These are phyloP conservation scores for Cirrhinus mrigala DNA, from an alignment of 2,797 vertebrate genomes.

Conservation along the genomic window DNA sequence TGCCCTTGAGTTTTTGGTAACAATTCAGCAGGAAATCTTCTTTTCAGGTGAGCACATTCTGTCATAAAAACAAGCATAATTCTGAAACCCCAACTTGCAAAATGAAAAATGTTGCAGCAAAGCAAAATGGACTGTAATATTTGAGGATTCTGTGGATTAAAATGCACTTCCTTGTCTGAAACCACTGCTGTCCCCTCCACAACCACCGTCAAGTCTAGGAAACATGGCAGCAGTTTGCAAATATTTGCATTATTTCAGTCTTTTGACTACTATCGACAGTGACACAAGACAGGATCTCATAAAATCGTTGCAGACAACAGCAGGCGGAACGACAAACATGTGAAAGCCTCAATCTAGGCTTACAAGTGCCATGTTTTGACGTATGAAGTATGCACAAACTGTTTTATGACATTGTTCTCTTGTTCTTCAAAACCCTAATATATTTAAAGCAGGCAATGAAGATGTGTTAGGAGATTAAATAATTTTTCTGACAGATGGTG, in stretches of 20 bases:
- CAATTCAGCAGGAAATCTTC: too few species aligned
- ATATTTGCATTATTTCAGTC: slow-evolving; percentile 3
- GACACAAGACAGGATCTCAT: slow-evolving; percentile 63
- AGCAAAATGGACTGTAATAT: too few species aligned
- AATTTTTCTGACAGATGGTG: too few species aligned
- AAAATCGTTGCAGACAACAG: slow-evolving; percentile 59
- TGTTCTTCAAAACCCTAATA: slow-evolving; percentile 44
- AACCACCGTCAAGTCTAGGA: too few species aligned
- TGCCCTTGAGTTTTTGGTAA: background rate
- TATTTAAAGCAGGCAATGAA: too few species aligned
- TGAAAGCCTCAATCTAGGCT: slow-evolving; percentile 71
- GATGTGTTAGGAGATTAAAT: too few species aligned
- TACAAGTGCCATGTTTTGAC: slow-evolving; percentile 67
- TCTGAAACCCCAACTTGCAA: slow-evolving; percentile 71
- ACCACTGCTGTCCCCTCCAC: too few species aligned
- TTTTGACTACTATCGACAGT: slow-evolving; percentile 61
- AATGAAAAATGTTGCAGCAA: slow-evolving; percentile 55
- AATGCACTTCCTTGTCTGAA: too few species aligned
- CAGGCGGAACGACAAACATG: slow-evolving; percentile 51
- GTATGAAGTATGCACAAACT: too few species aligned
- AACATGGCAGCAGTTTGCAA: too few species aligned
- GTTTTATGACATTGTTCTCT: too few species aligned
- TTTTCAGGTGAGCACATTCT: slow-evolving; percentile 75
- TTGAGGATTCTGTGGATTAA: too few species aligned
- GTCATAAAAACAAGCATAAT: slow-evolving; percentile 72